phyloP scores from a whole-genome alignment of 2,888 invertebrate genomes.

The Rotaria magnacalcarata region DNA sequence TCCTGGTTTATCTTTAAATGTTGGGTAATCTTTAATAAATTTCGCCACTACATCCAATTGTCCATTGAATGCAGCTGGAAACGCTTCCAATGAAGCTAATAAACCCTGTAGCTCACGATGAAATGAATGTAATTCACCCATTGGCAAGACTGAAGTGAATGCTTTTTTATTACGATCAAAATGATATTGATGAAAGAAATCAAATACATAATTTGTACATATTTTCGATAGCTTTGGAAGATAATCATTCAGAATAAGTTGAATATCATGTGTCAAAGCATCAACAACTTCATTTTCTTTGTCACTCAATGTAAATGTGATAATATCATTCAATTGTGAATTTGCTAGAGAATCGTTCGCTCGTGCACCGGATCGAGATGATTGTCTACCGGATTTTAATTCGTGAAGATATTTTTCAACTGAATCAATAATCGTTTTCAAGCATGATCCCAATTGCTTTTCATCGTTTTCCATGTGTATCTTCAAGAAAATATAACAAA shows the following conservation, averaged over 20 bases:
- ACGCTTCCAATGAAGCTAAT: neutral
- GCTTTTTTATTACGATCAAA: neutral
- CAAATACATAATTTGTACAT: neutral
- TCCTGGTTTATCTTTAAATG: neutral
- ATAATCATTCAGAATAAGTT: neutral
- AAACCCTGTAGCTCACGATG: neutral
- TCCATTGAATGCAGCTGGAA: neutral
- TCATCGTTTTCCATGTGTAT: neutral
- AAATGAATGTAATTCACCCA: neutral
- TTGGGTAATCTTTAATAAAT: neutral
- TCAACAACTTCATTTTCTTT: neutral
- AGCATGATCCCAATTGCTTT: neutral
- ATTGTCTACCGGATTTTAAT: neutral
- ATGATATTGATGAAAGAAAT: neutral
- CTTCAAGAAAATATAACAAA: too few species aligned
- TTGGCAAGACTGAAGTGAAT: neutral
- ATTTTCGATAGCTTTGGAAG: neutral
- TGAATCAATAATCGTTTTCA: neutral
- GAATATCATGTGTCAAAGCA: neutral
- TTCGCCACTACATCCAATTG: neutral
- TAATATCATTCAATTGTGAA: neutral
- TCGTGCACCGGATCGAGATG: neutral
- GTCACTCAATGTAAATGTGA: neutral
- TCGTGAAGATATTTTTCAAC: neutral
- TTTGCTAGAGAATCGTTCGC: too few species aligned